phyloP scores from a whole-genome alignment of 2,797 vertebrate species.

The Coregonus ussuriensis region DNA sequence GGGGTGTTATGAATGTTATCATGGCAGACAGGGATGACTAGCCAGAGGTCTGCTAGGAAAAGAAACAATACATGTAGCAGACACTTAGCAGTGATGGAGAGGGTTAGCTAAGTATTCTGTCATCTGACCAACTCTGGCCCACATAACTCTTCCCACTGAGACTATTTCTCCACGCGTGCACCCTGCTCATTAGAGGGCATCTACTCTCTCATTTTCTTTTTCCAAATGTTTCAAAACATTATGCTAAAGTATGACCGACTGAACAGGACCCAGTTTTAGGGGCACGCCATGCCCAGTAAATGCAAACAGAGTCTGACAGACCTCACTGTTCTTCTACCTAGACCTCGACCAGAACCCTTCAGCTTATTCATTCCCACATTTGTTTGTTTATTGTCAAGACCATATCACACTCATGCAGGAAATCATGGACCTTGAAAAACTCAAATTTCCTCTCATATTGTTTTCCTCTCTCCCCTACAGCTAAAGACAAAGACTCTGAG shows the following conservation, averaged over 20 bases:
- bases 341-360: conserved; percentile 33
- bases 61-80: too few species aligned
- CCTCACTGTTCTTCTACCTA: conserved; percentile 47
- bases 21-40: not conserved
- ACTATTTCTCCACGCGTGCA: too few species aligned
- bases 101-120: not conserved
- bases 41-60: not conserved
- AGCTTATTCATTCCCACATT: conserved; percentile 73
- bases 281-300: conserved; percentile 35
- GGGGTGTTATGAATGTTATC: not conserved
- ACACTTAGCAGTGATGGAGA: conserved; percentile 43
- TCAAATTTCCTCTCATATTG: not conserved
- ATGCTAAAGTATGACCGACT: not conserved
- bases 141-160: too few species aligned
- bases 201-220: too few species aligned
- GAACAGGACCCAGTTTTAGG: not conserved
- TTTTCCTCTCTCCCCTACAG: conserved; percentile 59
- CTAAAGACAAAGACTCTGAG: conserved; percentile 90
- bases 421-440: too few species aligned
- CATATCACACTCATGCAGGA: too few species aligned
- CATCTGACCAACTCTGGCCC: not conserved
- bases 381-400: conserved; percentile 67
- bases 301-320: conserved; percentile 64
- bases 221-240: too few species aligned
- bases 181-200: too few species aligned